Evolutionary conservation across 2,888 invertebrate genomes (phyloP).

Genomic region (Pyrgus malvae): DNA sequence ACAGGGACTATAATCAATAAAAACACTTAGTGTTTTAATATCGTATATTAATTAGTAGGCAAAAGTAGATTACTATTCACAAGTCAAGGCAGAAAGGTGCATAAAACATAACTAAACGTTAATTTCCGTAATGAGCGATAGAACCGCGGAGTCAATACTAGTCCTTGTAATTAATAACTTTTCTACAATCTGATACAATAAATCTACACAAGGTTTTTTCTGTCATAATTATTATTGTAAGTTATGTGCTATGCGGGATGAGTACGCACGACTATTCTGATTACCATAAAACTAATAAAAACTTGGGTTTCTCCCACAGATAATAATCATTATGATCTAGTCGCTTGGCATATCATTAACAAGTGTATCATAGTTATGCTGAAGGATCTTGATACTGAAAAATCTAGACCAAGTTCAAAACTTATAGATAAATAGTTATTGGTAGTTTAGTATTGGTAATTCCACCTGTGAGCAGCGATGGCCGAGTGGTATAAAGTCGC

Average conservation of each 20-base stretch:
- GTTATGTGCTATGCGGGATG: not conserved
- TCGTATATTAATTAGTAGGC: no score
- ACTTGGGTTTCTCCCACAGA: not conserved
- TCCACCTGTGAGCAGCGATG: no score
- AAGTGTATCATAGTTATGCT: not conserved
- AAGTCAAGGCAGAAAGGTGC: no score
- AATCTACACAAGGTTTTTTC: not conserved
- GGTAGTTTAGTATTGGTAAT: no score
- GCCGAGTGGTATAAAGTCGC: no score
- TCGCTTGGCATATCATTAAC: not conserved
- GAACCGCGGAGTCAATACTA: not conserved
- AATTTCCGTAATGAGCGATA: not conserved
- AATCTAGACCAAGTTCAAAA: no score
- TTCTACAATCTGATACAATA: not conserved
- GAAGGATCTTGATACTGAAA: not conserved
- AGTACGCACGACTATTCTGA: not conserved
- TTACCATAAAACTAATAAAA: conserved; percentile 1
- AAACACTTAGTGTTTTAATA: no score
- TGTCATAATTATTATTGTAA: not conserved
- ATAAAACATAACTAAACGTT: not conserved
- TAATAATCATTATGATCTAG: not conserved
- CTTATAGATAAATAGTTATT: no score
- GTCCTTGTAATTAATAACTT: not conserved
- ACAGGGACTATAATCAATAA: no score
- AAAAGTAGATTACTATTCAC: no score